Evolutionary conservation across 1,140 invertebrate genomes (phyloP).

Genomic region (Drosophila melanica): DNA sequence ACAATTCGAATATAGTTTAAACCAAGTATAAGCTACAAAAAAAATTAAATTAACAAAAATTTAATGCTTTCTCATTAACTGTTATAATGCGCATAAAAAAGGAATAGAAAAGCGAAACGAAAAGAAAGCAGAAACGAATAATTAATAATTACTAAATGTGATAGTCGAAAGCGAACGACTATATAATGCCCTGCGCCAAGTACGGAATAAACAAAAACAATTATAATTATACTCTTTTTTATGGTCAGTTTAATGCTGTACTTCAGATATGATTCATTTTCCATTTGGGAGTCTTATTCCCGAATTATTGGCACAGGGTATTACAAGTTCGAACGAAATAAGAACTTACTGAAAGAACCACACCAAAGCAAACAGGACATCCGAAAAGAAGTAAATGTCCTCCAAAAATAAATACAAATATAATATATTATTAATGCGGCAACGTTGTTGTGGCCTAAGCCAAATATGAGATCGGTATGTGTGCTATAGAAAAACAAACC

Average conservation of each 20-base stretch:
- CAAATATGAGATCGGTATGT: slow-evolving; percentile 26
- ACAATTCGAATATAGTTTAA: slow-evolving; percentile 47
- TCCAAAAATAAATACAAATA: slow-evolving; percentile 1
- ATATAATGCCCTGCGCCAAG: slow-evolving; percentile 53
- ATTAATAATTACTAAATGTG: slow-evolving; percentile 35
- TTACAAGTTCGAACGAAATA: not conserved
- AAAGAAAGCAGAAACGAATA: not conserved
- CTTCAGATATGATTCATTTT: not conserved
- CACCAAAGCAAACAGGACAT: slow-evolving; percentile 2
- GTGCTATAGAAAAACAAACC: slow-evolving; percentile 22
- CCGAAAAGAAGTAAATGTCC: slow-evolving; percentile 12
- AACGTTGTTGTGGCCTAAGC: slow-evolving; percentile 16
- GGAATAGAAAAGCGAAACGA: not conserved
- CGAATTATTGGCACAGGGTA: slow-evolving; percentile 7
- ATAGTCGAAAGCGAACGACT: slow-evolving; percentile 51
- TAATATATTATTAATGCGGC: not conserved
- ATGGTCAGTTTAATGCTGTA: not conserved
- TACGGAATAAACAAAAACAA: not conserved
- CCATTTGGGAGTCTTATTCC: too few relatives aligned
- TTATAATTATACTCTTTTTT: not conserved
- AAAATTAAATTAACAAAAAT: slow-evolving; percentile 4
- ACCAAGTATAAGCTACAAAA: not conserved
- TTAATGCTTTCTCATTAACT: slow-evolving; percentile 43
- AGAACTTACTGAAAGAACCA: slow-evolving; percentile 20
- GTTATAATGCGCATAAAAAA: slow-evolving; percentile 5